phyloP scores from a whole-genome alignment of 1,140 invertebrate genomes.

The Drosophila auraria region DNA sequence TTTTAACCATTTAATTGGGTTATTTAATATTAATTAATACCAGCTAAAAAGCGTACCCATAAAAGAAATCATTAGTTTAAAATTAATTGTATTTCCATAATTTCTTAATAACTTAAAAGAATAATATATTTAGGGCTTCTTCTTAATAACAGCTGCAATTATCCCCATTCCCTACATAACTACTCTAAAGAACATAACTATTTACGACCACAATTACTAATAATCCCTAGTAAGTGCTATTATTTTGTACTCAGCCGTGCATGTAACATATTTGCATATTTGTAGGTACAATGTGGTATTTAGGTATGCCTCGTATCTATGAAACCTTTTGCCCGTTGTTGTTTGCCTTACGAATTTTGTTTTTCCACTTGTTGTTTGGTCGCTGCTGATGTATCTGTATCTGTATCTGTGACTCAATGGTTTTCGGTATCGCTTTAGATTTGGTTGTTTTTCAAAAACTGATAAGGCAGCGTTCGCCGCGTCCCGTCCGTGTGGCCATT shows the following conservation, averaged over 20 bases:
- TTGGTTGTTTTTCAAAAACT: conserved; percentile 56
- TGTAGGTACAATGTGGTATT: conserved; percentile 1
- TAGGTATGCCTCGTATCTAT: conserved; percentile 20
- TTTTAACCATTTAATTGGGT: background rate
- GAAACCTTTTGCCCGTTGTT: conserved; percentile 20
- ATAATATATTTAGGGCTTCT: no score
- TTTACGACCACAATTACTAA: background rate
- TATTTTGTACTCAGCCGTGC: conserved; percentile 12
- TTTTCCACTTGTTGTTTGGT: conserved; percentile 69
- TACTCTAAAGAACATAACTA: background rate
- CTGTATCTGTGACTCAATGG: conserved; percentile 50
- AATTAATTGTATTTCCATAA: no score
- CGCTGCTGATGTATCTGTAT: conserved; percentile 9
- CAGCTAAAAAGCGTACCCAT: no score
- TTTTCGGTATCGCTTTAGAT: conserved; percentile 54
- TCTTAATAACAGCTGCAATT: background rate
- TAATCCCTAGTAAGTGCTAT: conserved; percentile 1
- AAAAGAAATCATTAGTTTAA: no score
- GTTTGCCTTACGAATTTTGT: conserved; percentile 61
- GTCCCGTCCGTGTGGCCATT: conserved; percentile 1
- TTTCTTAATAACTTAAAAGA: no score
- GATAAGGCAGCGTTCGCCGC: conserved; percentile 37
- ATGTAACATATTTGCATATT: conserved; percentile 25
- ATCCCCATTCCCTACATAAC: background rate
- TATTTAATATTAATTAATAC: background rate